A percentile compares a stretch with the other conserved stretches of the same genome.
These are phyloP conservation scores for Gnathonemus longibarbis DNA, from an alignment of 2,113 vertebrate genomes.

Conservation along the genomic window DNA sequence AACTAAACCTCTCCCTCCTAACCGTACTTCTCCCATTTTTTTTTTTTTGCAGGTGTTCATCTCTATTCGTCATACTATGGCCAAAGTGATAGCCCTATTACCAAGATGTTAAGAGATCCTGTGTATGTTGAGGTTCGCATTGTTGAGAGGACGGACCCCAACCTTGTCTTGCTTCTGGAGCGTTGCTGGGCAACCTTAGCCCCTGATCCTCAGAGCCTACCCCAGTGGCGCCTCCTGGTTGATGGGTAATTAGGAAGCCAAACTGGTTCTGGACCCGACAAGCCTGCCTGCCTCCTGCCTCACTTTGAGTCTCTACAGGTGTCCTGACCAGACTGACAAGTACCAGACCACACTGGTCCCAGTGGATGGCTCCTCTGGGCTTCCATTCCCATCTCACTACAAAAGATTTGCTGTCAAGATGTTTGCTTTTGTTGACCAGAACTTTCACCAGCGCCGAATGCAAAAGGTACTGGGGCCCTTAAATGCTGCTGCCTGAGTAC, in stretches of 20 bases:
- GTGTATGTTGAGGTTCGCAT: conserved; percentile 69
- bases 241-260: conserved; percentile 49
- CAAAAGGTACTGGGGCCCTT: conserved; percentile 32
- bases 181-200: not conserved
- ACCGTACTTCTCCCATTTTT: not conserved
- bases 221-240: conserved; percentile 66
- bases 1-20: not conserved
- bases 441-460: not conserved
- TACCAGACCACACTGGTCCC: conserved; percentile 41
- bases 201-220: conserved; percentile 23
- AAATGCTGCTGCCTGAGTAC: not conserved
- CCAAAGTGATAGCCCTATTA: conserved; percentile 50
- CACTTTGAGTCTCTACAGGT: conserved; percentile 31
- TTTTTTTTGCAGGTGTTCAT: conserved; percentile 25
- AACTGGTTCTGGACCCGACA: not conserved
- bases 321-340: conserved; percentile 39
- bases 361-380: conserved; percentile 26
- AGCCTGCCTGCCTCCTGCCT: not conserved
- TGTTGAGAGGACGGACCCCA: conserved; percentile 38
- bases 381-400: conserved; percentile 43
- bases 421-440: conserved; percentile 5
- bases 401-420: conserved; percentile 44
- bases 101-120: conserved; percentile 58
- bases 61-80: conserved; percentile 52
- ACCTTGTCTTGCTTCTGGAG: conserved; percentile 5